Evolutionary conservation across 1,140 invertebrate species (phyloP), one percentile per base, ranked within the genome.

Genomic region (Drosophila takahashii): DNA sequence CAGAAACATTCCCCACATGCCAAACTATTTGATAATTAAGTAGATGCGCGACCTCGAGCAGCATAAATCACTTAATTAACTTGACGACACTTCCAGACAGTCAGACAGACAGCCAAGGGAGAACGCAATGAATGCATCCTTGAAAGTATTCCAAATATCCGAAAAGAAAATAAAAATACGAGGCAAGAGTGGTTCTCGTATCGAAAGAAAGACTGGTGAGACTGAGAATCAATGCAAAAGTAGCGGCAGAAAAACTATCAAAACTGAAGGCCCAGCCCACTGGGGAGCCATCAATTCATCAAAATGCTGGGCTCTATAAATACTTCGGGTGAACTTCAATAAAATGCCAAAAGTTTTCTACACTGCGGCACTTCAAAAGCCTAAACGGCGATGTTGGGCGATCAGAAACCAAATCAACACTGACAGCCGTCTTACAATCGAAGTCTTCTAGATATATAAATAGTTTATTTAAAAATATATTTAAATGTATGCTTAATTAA

Each of bases 11-110:
- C 85, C 77, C 65, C 62, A 80, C 79, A 90, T 89, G 80, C 84
- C 84, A 89, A 81, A 89, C 77, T 90, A 89, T 89, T 89, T 89
- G 84, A 89, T 89, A 89, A 89, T 89, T 89, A 89, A 89, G 84
- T 89, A 89, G 84, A 89, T 78, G 72, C 80, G 80, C 85, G 85
- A 89, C 84, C 85, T 90, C 85, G 67, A 84, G 45, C 77, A 67
- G 77, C 79, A 90, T 89, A 89, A 89, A 89, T 89, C 84, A 89
- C 84, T 89, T 89, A 89, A 89, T 89, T 89, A 89, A 90, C 84
- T 89, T 85, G 84, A 89, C 85, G 84, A 89, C 84, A 90, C 81
- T 73, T 57, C 79, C 51, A 42, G 66, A 22, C 52, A 44, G 16
- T n/a, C 50, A 41, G 16, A n/a, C 52, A 36, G 29, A 42, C 44